Percentiles rank a stretch among this genome's conserved stretches.
phyloP scores from a whole-genome alignment of 2,797 vertebrate species.

The Oreochromis grahami region DNA sequence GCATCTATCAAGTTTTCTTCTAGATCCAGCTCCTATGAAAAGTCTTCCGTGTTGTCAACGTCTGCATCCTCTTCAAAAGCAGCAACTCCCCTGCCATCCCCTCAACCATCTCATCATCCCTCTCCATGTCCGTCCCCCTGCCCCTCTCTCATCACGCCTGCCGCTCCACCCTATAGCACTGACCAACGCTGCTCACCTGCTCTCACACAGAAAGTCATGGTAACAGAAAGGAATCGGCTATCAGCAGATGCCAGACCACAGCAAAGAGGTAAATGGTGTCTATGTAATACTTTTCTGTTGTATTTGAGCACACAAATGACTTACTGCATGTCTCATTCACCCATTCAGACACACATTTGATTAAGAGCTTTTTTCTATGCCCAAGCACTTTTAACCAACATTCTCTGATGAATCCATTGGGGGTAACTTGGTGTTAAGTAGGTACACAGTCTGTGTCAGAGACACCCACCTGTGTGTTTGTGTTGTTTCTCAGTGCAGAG shows the following conservation, averaged over 20 bases:
- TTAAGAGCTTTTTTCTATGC: background rate
- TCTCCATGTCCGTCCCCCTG: conserved; percentile 71
- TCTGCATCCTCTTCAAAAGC: conserved; percentile 54
- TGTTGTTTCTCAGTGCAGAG: background rate
- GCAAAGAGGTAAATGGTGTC: conserved; percentile 62
- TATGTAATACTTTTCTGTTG: background rate
- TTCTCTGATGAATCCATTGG: background rate
- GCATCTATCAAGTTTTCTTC: conserved; percentile 68
- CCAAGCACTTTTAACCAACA: accelerated
- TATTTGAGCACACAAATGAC: background rate
- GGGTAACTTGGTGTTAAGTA: background rate
- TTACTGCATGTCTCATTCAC: background rate
- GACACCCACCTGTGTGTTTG: background rate
- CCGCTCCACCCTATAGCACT: conserved; percentile 52
- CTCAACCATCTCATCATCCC: conserved; percentile 47
- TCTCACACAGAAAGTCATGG: conserved; percentile 75
- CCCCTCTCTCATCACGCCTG: conserved; percentile 54
- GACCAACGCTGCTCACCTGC: conserved; percentile 54
- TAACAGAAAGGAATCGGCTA: conserved; percentile 83
- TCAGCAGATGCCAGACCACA: conserved; percentile 86
- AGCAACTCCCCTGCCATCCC: conserved; percentile 41
- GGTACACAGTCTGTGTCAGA: background rate
- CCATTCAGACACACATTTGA: background rate
- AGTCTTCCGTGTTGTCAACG: conserved; percentile 73
- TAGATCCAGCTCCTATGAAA: conserved; percentile 83